Evolutionary conservation across 2,888 invertebrate species (phyloP).

Genomic region (Onchidella celtica): DNA sequence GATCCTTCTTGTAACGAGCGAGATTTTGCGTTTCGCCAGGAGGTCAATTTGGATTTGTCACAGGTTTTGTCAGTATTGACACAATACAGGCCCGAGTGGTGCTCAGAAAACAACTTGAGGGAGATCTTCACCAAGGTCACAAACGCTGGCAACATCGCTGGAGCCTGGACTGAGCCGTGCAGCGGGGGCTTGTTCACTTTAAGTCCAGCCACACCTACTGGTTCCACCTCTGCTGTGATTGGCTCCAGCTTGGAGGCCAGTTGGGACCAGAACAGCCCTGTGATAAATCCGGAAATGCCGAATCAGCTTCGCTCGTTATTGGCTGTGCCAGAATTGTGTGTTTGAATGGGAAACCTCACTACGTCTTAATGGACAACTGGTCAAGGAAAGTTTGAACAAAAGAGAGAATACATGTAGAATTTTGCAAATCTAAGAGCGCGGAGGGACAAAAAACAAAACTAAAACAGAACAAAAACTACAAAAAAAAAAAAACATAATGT

Average conservation of each 20-base stretch:
- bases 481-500: too few relatives aligned
- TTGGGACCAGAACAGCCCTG: conserved; percentile 11
- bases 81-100: neutral
- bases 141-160: too few relatives aligned
- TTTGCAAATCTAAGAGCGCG: too few relatives aligned
- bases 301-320: conserved; percentile 11
- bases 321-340: conserved; percentile 21
- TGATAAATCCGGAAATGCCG: conserved; percentile 16
- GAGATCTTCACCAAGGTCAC: neutral
- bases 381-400: neutral
- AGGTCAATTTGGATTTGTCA: too few relatives aligned
- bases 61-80: neutral
- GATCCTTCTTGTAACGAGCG: too few relatives aligned
- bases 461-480: too few relatives aligned
- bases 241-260: conserved; percentile 10
- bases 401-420: neutral
- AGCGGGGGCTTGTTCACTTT: too few relatives aligned
- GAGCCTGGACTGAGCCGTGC: too few relatives aligned
- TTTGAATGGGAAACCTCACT: too few relatives aligned
- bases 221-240: neutral
- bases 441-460: too few relatives aligned
- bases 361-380: too few relatives aligned
- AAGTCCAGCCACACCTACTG: neutral
- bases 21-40: too few relatives aligned
- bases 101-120: neutral